These are phyloP conservation scores for Morpho deidamia DNA, from an alignment of 2,888 invertebrate species.

Conservation along the genomic window DNA sequence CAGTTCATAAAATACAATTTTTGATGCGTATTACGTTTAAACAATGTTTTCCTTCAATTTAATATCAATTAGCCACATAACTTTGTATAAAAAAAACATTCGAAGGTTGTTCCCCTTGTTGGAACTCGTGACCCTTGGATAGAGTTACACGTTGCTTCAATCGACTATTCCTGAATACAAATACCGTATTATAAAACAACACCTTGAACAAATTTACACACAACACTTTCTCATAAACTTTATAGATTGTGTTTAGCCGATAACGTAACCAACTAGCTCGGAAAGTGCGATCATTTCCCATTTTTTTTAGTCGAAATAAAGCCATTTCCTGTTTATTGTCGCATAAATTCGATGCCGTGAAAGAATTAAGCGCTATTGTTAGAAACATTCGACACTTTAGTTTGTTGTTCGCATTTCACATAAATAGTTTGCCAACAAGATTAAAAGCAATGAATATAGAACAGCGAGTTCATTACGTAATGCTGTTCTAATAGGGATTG, in stretches of 20 bases:
- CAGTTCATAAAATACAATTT: no score
- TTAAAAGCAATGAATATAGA: constrained; percentile 1
- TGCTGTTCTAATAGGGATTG: no score
- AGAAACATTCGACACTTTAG: constrained; percentile 5
- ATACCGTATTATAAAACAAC: no score
- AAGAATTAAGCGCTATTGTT: constrained; percentile 15
- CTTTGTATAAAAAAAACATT: no score
- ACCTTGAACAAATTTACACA: not conserved
- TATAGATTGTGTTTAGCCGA: constrained; percentile 7
- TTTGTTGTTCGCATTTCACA: constrained; percentile 6
- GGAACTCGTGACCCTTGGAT: no score
- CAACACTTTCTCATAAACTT: not conserved
- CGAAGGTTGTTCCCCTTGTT: no score
- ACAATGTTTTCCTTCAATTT: no score
- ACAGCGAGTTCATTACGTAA: no score
- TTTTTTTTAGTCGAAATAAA: constrained; percentile 13
- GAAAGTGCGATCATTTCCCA: constrained; percentile 7
- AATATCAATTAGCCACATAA: no score
- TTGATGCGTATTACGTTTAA: no score
- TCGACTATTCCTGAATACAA: no score
- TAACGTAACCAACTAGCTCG: constrained; percentile 4
- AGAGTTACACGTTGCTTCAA: no score
- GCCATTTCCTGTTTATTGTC: constrained; percentile 17
- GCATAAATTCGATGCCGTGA: constrained; percentile 15
- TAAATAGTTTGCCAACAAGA: constrained; percentile 9